Percentiles rank a stretch among this genome's conserved stretches.
Conservation (phyloP, 2,888 invertebrate genomes). For the Yponomeuta malinellus region DNA sequence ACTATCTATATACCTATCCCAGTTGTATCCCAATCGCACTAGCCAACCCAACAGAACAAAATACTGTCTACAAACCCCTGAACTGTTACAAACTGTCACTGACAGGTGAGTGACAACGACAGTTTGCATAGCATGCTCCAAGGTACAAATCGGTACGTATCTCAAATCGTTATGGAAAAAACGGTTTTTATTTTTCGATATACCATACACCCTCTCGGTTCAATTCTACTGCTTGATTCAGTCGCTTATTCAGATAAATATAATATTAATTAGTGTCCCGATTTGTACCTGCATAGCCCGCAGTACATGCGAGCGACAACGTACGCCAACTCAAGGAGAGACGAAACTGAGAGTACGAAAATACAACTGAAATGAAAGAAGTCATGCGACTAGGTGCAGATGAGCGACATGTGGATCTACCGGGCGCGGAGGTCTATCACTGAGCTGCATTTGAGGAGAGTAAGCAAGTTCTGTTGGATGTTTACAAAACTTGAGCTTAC, state of each 20-base stretch:
- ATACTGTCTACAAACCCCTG: too few species aligned
- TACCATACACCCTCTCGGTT: too few species aligned
- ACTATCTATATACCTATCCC: too few species aligned
- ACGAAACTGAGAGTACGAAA: slow-evolving; percentile 19
- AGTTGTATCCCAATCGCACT: too few species aligned
- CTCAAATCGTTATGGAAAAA: too few species aligned
- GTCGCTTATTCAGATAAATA: too few species aligned
- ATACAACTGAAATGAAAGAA: slow-evolving; percentile 33
- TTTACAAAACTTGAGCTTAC: neutral
- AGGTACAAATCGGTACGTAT: too few species aligned
- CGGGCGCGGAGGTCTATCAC: slow-evolving; percentile 31
- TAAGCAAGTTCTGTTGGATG: too few species aligned
- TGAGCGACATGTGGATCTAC: slow-evolving; percentile 28
- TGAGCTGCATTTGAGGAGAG: neutral
- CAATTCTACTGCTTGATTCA: too few species aligned
- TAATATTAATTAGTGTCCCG: neutral
- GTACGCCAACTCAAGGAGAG: slow-evolving; percentile 22
- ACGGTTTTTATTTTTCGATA: too few species aligned
- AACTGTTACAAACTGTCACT: neutral
- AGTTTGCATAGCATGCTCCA: neutral
- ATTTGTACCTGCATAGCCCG: neutral
- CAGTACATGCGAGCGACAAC: slow-evolving; percentile 1
- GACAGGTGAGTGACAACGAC: neutral
- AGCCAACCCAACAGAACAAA: too few species aligned
- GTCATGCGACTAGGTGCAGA: slow-evolving; percentile 37